Conservation (phyloP, 2,888 invertebrate genomes). For the Leptarthrus brevirostris region DNA sequence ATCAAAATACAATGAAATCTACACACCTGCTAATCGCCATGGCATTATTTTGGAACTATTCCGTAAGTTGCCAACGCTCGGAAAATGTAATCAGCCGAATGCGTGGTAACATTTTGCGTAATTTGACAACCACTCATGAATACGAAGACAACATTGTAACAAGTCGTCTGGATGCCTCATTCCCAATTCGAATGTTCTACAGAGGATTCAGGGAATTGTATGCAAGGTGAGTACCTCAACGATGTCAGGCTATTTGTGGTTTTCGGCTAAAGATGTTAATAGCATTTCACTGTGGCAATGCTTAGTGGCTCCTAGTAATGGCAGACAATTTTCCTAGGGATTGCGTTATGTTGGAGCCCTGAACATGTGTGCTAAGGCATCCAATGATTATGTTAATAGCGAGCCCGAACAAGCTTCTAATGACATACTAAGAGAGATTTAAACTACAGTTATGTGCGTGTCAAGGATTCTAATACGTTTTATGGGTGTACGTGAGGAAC, state of each 20-base stretch:
- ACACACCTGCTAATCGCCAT: background rate
- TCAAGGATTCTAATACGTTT: background rate
- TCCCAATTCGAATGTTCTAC: slow-evolving; percentile 55
- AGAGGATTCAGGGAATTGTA: slow-evolving; percentile 56
- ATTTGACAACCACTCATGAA: slow-evolving; percentile 55
- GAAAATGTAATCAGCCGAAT: slow-evolving; percentile 53
- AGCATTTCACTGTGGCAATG: background rate
- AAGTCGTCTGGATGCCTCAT: slow-evolving; percentile 56
- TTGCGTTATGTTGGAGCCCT: background rate
- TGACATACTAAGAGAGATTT: slow-evolving; percentile 6
- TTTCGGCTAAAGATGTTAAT: slow-evolving; percentile 17
- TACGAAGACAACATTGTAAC: slow-evolving; percentile 57
- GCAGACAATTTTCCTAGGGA: slow-evolving; percentile 6
- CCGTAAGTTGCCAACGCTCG: background rate
- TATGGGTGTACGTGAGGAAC: background rate
- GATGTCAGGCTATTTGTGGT: background rate
- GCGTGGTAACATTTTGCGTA: slow-evolving; percentile 56
- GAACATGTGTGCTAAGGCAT: background rate
- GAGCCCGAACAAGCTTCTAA: slow-evolving; percentile 21
- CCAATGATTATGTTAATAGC: slow-evolving; percentile 35
- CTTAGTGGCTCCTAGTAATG: slow-evolving; percentile 3
- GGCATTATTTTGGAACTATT: background rate
- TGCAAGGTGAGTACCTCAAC: slow-evolving; percentile 49
- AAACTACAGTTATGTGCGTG: slow-evolving; percentile 13
- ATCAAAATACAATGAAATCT: background rate